Evolutionary conservation across 2,888 invertebrate species (phyloP), one percentile per base, ranked within the genome.

Genomic region (Ditylenchus weischeri): DNA sequence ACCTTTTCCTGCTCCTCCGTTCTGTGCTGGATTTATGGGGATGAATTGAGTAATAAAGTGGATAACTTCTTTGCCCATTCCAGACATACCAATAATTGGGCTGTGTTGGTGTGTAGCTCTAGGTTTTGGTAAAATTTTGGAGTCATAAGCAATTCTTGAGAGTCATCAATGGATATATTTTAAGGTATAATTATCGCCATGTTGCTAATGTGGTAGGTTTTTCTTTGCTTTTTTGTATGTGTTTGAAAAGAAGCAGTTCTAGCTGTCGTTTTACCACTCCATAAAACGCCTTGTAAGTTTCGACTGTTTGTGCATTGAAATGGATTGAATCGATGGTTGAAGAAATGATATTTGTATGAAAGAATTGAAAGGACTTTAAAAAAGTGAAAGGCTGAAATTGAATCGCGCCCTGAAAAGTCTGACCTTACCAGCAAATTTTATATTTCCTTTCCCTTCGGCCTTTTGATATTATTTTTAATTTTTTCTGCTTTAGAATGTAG

Each of bases 101-200:
- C 29, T 0, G 95, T 99, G 18, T 85, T 99, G 65, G 96, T 99
- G 0, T 96, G 96, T 84, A 96, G 96, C 0, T 96, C 95, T 15
- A 43, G 43, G 43, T 43, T 43, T 43, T 43, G 43, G 43, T 43
- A 15, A 29, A 54, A 18, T 21, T 54, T 54, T 54, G 1, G 1
- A 15, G 21, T 15, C 21, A 7, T n/a, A 15, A 23, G 54, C 11
- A 54, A 18, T 23, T 7, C 6, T 54, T 21, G 29, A 2, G 29
- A 54, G 11, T 54, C 10, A 5, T 29, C 54, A 54, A 11, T 54
- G 11, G 11, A 18, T 54, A 15, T 18, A 87, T 96, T 66, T 99
- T 98, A 85, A 99, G 98, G 98, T 98, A 98, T 84, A 99, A 99
- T 84, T 99, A 99, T 84, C 89, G 98, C 8, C 98, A 99, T 88